Evolutionary conservation across 1,140 invertebrate genomes (phyloP).

Genomic region (Gryllus bimaculatus): DNA sequence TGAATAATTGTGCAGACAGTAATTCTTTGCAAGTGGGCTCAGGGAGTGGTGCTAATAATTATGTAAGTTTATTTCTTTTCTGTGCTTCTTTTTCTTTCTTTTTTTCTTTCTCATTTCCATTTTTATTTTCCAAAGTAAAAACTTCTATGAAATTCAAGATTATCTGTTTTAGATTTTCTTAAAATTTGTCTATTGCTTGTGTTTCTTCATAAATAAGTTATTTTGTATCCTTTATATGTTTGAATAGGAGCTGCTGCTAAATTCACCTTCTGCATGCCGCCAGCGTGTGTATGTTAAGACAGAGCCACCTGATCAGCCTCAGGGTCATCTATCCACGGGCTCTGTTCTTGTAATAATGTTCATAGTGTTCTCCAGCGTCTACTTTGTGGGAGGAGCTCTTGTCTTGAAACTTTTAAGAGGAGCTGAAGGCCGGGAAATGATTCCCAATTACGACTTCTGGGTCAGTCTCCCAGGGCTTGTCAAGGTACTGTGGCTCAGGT

Average conservation of each 20-base stretch:
- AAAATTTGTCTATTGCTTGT: neutral
- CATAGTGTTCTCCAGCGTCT: constrained; percentile 28
- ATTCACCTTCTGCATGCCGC: neutral
- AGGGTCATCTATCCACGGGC: constrained; percentile 29
- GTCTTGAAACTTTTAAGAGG: constrained; percentile 32
- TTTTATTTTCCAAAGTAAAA: neutral
- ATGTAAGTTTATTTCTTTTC: too few relatives aligned
- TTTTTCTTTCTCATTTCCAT: too few relatives aligned
- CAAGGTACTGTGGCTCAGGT: constrained; percentile 27
- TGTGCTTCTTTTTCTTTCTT: too few relatives aligned
- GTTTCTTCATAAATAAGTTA: neutral
- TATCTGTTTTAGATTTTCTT: neutral
- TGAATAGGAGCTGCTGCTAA: neutral
- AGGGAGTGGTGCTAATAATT: too few relatives aligned
- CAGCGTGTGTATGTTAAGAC: neutral
- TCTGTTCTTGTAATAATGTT: constrained; percentile 31
- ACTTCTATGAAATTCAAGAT: neutral
- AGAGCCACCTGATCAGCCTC: neutral
- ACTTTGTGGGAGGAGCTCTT: constrained; percentile 33
- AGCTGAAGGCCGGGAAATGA: constrained; percentile 36
- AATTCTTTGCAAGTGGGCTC: too few relatives aligned
- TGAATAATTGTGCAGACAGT: too few relatives aligned
- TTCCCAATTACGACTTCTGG: constrained; percentile 40
- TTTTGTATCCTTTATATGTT: neutral
- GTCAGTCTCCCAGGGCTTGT: constrained; percentile 32